Conservation (phyloP, 2,113 vertebrate genomes). For the Amphilophus citrinellus region DNA sequence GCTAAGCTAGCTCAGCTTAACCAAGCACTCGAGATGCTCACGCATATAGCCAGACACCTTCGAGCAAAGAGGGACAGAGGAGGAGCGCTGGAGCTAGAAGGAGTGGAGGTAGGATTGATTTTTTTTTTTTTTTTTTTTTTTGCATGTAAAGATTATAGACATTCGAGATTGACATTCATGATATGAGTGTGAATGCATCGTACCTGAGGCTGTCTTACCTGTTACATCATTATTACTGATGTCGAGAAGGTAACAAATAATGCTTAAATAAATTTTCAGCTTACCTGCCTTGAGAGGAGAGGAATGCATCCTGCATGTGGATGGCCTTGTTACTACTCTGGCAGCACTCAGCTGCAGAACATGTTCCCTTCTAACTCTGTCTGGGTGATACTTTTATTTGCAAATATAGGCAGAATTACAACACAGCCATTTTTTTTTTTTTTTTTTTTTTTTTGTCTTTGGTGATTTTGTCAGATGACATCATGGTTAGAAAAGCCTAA, state of each 20-base stretch:
- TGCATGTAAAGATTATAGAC: background rate
- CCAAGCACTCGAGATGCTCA: conserved; percentile 85
- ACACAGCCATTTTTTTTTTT: too few species aligned
- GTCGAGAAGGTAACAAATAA: background rate
- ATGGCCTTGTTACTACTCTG: background rate
- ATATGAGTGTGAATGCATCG: background rate
- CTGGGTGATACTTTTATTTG: background rate
- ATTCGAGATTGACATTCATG: fast-evolving
- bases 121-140: too few species aligned
- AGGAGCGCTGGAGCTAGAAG: conserved; percentile 94
- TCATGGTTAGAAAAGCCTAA: background rate
- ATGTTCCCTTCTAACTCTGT: background rate
- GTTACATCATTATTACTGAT: background rate
- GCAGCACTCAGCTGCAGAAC: fast-evolving
- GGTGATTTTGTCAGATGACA: background rate
- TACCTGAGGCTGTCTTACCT: background rate
- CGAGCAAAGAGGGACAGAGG: conserved; percentile 84
- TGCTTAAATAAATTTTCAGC: background rate
- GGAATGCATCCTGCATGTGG: background rate
- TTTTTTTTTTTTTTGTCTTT: background rate
- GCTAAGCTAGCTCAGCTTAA: conserved; percentile 78
- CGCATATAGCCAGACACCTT: conserved; percentile 84
- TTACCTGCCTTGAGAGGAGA: fast-evolving
- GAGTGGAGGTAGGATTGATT: conserved; percentile 81
- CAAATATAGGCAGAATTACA: too few species aligned